phyloP scores from a whole-genome alignment of 2,888 invertebrate genomes.

The Aromia moschata region DNA sequence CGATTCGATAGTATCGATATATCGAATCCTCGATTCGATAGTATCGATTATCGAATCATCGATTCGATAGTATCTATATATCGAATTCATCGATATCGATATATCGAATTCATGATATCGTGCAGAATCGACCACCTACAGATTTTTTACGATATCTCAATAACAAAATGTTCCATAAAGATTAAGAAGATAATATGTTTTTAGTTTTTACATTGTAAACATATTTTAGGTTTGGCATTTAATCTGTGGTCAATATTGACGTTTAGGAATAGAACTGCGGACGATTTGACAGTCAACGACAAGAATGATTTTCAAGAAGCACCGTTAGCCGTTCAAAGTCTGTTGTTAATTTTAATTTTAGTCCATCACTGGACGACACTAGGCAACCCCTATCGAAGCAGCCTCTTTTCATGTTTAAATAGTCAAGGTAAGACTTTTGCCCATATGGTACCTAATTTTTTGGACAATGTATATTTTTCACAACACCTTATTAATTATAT shows the following conservation, averaged over 20 bases:
- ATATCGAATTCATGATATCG: no score
- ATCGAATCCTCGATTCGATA: no score
- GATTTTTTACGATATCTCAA: no score
- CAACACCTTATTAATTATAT: no score
- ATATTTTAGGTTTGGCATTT: conserved; percentile 64
- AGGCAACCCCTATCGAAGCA: conserved; percentile 86
- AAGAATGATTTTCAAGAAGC: conserved; percentile 64
- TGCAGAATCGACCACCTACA: no score
- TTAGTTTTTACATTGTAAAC: neutral
- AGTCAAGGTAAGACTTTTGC: conserved; percentile 73
- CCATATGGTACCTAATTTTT: no score
- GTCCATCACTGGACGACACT: conserved; percentile 88
- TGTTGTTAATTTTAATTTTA: conserved; percentile 85
- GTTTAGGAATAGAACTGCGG: conserved; percentile 65
- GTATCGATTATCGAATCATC: no score
- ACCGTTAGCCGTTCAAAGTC: conserved; percentile 89
- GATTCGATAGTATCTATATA: no score
- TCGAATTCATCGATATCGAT: no score
- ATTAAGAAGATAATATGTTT: neutral
- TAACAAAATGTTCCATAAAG: no score
- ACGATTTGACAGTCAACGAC: conserved; percentile 47
- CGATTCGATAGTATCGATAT: no score
- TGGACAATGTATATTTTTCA: no score
- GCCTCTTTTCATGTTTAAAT: conserved; percentile 85
- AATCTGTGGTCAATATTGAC: conserved; percentile 85